Evolutionary conservation across 2,113 vertebrate genomes (phyloP), one percentile per base, ranked within the genome.

Genomic region (Hyla sarda): DNA sequence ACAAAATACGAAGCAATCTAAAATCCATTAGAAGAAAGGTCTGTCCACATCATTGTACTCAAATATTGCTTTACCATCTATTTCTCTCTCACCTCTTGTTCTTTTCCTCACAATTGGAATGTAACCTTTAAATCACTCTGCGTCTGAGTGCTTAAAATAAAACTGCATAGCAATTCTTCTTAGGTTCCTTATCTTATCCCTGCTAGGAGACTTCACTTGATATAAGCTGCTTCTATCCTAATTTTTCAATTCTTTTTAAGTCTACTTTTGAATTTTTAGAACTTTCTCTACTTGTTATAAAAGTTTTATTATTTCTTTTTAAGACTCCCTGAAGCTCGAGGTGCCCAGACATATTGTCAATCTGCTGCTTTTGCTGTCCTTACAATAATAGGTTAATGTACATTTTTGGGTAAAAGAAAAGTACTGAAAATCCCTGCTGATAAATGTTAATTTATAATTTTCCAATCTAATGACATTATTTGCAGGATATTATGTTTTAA

Each of bases 131-230:
- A 69, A 69, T 34, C 74, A 52, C 75, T 85, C 47, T 25, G 30
- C 58, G n/a, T 77, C 58, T 77, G 19, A 52, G 83, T 69, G 67
- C 83, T 77, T 77, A 85, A 85, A 85, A 85, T 77, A 85, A 85
- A 78, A 85, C 73, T 34, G 56, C 56, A 67, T 62, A 77, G 73
- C 37, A 32, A 11, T 50, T 52, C 58, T 77, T 77, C 73, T 85
- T n/a, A n/a, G 54, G 37, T 85, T 67, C 73, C 56, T 77, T 76
- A 74, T 83, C 71, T 83, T 34, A 56, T 73, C 41, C 56, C 25
- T 85, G 12, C 54, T 65, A 19, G 50, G 58, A 77, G 50, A 30
- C 28, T 77, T 77, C 73, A 85, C 56, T 77, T 77, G 37, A 65
- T 85, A 32, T 85, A 85, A 52, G 41, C 17, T 34, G 17, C 17